A percentile compares a stretch with the other conserved stretches of the same genome.
Evolutionary conservation across 64 coral and sea anemone species (phyloP).

Genomic region (Porites lutea): DNA sequence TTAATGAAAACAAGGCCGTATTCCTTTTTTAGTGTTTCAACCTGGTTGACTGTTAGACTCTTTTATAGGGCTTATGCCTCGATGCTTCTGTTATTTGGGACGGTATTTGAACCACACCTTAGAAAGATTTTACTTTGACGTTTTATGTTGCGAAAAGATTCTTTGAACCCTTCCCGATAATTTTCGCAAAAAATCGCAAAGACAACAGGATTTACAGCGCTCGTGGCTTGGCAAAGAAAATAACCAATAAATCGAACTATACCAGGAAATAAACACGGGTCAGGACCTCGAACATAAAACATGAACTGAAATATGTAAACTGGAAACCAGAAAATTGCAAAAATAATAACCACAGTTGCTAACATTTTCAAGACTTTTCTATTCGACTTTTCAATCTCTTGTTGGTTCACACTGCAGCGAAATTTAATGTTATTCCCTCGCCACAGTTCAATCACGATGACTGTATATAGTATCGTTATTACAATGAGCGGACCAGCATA

Average conservation of each 20-base stretch:
- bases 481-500: conserved; percentile 55
- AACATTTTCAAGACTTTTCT: conserved; percentile 68
- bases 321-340: conserved; percentile 68
- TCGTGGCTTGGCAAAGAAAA: conserved; percentile 70
- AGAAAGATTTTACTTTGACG: neutral
- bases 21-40: too few species aligned
- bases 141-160: neutral
- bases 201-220: conserved; percentile 51
- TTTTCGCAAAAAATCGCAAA: conserved; percentile 68
- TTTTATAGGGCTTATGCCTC: neutral
- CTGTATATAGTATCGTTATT: conserved; percentile 58
- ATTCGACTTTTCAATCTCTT: conserved; percentile 37
- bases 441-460: conserved; percentile 52
- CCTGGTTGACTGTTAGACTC: too few species aligned
- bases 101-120: neutral
- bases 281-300: neutral
- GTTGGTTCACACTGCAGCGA: conserved; percentile 21
- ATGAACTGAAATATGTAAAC: conserved; percentile 49
- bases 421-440: conserved; percentile 17
- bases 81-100: neutral
- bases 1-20: too few species aligned
- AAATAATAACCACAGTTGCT: conserved; percentile 35
- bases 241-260: conserved; percentile 60
- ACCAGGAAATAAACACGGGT: neutral
- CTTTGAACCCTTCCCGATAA: conserved; percentile 37